Conservation (phyloP, 1,140 invertebrate species). For the Drosophila pseudoananassae region DNA sequence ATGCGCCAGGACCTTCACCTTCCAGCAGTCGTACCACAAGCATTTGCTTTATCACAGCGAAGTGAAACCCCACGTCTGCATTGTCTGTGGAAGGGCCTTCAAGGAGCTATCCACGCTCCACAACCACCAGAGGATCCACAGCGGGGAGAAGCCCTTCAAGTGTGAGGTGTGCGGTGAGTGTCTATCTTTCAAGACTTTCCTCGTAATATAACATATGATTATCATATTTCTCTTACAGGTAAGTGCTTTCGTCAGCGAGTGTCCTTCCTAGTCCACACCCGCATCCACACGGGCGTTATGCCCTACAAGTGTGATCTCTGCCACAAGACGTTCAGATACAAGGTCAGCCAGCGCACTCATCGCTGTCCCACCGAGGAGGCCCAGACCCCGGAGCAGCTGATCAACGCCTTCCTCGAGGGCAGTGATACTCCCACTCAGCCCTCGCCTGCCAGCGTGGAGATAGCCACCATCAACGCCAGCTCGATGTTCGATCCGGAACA, state of each 20-base stretch:
- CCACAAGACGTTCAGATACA: constrained; percentile 93
- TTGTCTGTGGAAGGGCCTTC: constrained; percentile 92
- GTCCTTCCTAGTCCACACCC: constrained; percentile 92
- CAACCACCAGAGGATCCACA: constrained; percentile 93
- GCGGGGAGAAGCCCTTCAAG: constrained; percentile 95
- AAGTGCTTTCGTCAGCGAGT: constrained; percentile 94
- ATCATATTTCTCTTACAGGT: constrained; percentile 85
- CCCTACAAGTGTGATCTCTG: constrained; percentile 91
- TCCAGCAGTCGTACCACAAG: constrained; percentile 96
- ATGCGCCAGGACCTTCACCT: constrained; percentile 95
- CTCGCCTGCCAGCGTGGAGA: constrained; percentile 47
- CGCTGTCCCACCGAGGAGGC: constrained; percentile 86
- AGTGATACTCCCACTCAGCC: constrained; percentile 35
- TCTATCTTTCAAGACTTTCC: background rate
- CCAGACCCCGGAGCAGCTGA: constrained; percentile 70
- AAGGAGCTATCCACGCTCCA: constrained; percentile 95
- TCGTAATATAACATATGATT: background rate
- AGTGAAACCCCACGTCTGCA: constrained; percentile 92
- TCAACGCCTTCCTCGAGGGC: constrained; percentile 69
- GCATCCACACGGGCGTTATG: constrained; percentile 89
- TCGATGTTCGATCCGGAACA: constrained; percentile 42
- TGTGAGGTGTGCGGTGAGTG: constrained; percentile 94
- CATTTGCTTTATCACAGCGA: constrained; percentile 94
- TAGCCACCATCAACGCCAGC: constrained; percentile 44
- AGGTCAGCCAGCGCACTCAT: constrained; percentile 93